Evolutionary conservation across 1,140 invertebrate species (phyloP).

Genomic region (Apis laboriosa): DNA sequence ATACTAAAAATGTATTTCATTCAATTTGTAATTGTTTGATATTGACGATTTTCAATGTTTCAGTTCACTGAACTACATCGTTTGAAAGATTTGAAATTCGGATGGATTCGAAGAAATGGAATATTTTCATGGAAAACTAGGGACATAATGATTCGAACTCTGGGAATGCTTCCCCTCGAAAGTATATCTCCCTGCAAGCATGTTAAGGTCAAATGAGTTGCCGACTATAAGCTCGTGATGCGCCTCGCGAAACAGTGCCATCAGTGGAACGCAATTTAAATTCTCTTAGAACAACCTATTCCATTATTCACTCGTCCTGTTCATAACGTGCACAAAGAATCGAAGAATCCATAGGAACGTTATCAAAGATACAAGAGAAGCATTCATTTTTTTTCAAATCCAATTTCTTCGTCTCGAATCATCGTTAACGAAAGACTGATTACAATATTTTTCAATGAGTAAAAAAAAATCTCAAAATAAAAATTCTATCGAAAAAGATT

Average conservation of each 20-base stretch:
- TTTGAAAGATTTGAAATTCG: constrained; percentile 5
- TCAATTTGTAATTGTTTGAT: background rate
- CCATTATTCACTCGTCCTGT: constrained; percentile 29
- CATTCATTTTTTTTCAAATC: background rate
- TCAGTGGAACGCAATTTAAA: constrained; percentile 26
- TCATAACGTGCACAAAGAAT: constrained; percentile 8
- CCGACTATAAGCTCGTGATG: background rate
- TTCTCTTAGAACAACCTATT: constrained; percentile 11
- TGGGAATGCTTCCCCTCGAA: background rate
- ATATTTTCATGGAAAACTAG: background rate
- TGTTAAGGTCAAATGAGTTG: constrained; percentile 16
- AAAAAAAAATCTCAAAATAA: too few relatives aligned
- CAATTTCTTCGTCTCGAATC: background rate
- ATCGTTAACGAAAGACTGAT: too few relatives aligned
- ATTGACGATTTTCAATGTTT: background rate
- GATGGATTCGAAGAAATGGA: background rate
- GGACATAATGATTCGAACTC: background rate
- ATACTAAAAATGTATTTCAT: background rate
- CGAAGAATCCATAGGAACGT: background rate
- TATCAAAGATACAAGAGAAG: background rate
- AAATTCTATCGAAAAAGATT: too few relatives aligned
- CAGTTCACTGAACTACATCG: background rate
- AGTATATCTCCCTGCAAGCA: background rate
- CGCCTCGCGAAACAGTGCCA: constrained; percentile 18
- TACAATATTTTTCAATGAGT: too few relatives aligned